Evolutionary conservation across 2,113 vertebrate genomes (phyloP), one percentile per base, ranked within the genome.

Genomic region (Toxotes chatareus): DNA sequence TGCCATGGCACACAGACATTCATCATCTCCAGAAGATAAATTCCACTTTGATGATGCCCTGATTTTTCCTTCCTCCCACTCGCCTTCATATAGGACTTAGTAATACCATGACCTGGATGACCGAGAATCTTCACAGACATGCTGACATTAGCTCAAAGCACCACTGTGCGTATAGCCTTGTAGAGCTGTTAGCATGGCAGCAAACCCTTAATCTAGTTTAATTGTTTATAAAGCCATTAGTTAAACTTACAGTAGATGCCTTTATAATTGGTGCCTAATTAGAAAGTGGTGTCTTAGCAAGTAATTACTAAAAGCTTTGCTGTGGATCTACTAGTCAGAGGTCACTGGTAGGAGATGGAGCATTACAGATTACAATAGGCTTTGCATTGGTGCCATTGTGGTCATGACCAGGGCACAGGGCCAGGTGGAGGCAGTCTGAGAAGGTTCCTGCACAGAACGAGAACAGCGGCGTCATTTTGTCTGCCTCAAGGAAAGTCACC

Each of bases 401-500:
- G 61, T 95, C 93, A 16, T 95, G 94, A 4, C 95, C 95, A 12
- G 94, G 94, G 86, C 95, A 96, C 32, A 95, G 65, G 3, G 93
- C 95, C 71, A 93, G 87, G 75, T 94, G 90, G 65, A 96, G 91
- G 46, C 79, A 47, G 38, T 95, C 86, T 14, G 89, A 86, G 79
- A 96, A 96, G 27, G 79, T 91, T n/a, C 94, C 95, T 2, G 86
- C 90, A 70, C 94, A 95, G 90, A 97, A 98, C 63, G 95, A 94
- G 21, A 96, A 96, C 32, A 98, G 92, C 1, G 90, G 96, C 1
- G 70, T 93, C 68, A 97, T 95, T 40, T 92, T 94, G 56, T 97
- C 97, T 2, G 94, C 92, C 1, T 95, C 96, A 0, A 97, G 86
- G 86, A 97, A 97, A 2, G 93, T 91, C 53, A 98, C 93, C 56